Percentiles rank a stretch among this genome's conserved stretches.
These are phyloP conservation scores for Benthochromis sp. DNA, from an alignment of 2,113 vertebrate species.

Conservation along the genomic window DNA sequence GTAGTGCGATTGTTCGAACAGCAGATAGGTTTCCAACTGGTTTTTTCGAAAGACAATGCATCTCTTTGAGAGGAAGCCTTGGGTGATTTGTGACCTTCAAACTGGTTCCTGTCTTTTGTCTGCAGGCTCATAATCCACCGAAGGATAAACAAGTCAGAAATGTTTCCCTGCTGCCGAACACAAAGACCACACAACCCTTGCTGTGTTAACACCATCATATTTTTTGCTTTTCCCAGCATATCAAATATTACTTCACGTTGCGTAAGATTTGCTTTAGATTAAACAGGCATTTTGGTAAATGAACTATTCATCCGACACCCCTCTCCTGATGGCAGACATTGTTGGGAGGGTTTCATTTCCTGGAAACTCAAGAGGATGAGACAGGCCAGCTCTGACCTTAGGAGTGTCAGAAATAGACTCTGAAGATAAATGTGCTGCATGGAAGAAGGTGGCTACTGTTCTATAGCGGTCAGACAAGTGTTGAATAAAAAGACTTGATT, in stretches of 20 bases:
- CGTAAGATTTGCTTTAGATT: not conserved
- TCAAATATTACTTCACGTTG: not conserved
- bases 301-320: not conserved
- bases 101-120: conserved; percentile 25
- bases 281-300: not conserved
- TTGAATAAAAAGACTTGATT: not conserved
- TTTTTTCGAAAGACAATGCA: conserved; percentile 2
- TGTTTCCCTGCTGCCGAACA: not conserved
- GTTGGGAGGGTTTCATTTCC: conserved; percentile 49
- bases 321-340: not conserved
- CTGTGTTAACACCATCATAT: not conserved
- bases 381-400: conserved; percentile 38
- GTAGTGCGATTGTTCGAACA: not conserved
- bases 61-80: not conserved
- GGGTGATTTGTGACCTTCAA: conserved; percentile 9
- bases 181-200: not conserved
- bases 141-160: conserved; percentile 9
- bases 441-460: not conserved
- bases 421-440: not conserved
- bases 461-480: not conserved
- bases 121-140: conserved; percentile 4
- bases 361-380: conserved; percentile 22
- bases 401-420: conserved; percentile 28
- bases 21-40: not conserved
- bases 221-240: not conserved